Percentiles rank a stretch among this genome's conserved stretches.
These are phyloP conservation scores for Sarcophaga variegata DNA, from an alignment of 2,888 invertebrate genomes.

Conservation along the genomic window DNA sequence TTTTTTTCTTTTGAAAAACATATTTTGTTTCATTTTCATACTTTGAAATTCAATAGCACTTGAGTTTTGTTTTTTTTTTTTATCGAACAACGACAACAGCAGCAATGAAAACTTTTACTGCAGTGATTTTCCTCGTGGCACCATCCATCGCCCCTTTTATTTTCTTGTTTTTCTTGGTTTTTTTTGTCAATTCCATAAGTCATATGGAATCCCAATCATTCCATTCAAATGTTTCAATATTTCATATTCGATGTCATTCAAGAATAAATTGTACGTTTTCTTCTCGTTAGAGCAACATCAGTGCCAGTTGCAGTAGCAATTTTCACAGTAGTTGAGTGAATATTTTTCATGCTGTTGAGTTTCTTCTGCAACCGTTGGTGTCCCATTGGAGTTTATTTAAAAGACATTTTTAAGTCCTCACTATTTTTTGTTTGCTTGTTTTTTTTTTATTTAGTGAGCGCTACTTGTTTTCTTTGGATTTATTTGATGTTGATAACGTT, in stretches of 20 bases:
- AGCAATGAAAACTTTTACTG: constrained; percentile 42
- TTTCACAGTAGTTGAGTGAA: background rate
- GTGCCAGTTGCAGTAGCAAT: background rate
- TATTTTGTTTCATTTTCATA: constrained; percentile 5
- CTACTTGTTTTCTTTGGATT: background rate
- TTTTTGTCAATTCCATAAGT: constrained; percentile 31
- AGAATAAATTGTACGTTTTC: constrained; percentile 44
- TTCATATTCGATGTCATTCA: constrained; percentile 60
- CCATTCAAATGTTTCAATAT: constrained; percentile 63
- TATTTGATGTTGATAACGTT: background rate
- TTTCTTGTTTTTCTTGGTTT: background rate
- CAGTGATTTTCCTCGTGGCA: constrained; percentile 56
- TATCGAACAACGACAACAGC: background rate
- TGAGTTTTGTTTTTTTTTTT: constrained; percentile 29
- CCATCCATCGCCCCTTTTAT: background rate
- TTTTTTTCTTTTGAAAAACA: background rate
- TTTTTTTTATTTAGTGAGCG: background rate
- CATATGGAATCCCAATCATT: constrained; percentile 55
- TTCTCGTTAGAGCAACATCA: background rate
- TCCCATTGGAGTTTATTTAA: constrained; percentile 52
- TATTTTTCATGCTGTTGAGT: background rate
- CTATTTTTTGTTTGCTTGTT: constrained; percentile 26
- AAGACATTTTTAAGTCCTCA: constrained; percentile 48
- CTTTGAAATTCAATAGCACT: constrained; percentile 62
- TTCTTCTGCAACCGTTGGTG: constrained; percentile 6